A percentile compares a stretch with the other conserved stretches of the same genome.
Conservation (phyloP, 1,140 invertebrate species). For the Dendrolimus punctatus region DNA sequence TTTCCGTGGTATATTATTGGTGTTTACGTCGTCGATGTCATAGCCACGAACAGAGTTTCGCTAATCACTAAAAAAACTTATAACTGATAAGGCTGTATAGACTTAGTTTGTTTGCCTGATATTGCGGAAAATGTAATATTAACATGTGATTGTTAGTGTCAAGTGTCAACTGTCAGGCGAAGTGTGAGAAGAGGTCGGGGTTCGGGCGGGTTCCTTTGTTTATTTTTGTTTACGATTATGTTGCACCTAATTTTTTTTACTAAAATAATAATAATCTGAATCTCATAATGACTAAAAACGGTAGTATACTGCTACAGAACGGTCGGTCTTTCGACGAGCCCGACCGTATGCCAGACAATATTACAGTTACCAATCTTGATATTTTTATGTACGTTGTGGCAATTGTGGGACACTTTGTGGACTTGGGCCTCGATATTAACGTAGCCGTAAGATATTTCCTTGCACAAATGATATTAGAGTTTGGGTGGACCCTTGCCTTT, state of each 20-base stretch:
- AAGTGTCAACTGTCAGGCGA: too few species aligned
- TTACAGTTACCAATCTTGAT: constrained; percentile 49
- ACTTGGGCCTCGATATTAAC: constrained; percentile 77
- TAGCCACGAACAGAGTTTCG: too few species aligned
- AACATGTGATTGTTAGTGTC: too few species aligned
- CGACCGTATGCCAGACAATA: constrained; percentile 57
- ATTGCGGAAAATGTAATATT: too few species aligned
- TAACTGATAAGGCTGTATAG: too few species aligned
- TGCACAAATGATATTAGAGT: constrained; percentile 68
- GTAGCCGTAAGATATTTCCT: constrained; percentile 74
- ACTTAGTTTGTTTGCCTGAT: too few species aligned
- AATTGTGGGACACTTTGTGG: constrained; percentile 76
- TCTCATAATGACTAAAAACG: constrained; percentile 43
- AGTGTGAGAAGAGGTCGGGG: too few species aligned
- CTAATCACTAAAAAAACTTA: too few species aligned
- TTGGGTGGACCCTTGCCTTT: constrained; percentile 75
- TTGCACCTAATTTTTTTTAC: neutral
- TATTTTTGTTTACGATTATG: too few species aligned
- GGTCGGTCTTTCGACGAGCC: constrained; percentile 51
- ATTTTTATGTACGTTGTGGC: constrained; percentile 67
- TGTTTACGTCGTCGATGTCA: too few species aligned
- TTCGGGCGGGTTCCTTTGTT: too few species aligned
- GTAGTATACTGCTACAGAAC: constrained; percentile 41
- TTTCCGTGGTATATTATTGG: too few species aligned
- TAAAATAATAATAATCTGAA: neutral